A percentile compares a stretch with the other conserved stretches of the same genome.
These are phyloP conservation scores for Scomberomorus guttatus DNA, from an alignment of 2,797 vertebrate genomes.

Conservation along the genomic window DNA sequence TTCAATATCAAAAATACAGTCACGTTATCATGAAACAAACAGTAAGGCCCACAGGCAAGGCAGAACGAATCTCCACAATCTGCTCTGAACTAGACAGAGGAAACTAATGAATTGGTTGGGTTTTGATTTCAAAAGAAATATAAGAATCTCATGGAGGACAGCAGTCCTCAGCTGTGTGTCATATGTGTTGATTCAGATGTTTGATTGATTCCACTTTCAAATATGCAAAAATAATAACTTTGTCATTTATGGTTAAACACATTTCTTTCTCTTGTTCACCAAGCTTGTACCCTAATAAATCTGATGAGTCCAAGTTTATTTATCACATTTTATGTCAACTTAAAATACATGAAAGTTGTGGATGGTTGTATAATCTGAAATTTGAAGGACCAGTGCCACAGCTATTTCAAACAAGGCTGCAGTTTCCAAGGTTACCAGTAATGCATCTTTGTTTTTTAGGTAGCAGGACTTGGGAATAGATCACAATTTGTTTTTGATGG, in stretches of 20 bases:
- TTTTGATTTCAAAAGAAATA: slow-evolving; percentile 69
- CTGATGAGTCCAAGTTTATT: slow-evolving; percentile 20
- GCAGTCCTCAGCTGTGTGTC: slow-evolving; percentile 42
- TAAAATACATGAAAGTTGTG: slow-evolving; percentile 32
- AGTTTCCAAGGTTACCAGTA: slow-evolving; percentile 80
- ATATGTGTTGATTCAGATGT: slow-evolving; percentile 44
- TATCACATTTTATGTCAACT: background rate
- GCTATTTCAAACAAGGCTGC: slow-evolving; percentile 68
- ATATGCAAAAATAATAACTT: too few species aligned
- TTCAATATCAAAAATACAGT: slow-evolving; percentile 55
- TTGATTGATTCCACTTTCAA: slow-evolving; percentile 40
- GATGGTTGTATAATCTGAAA: slow-evolving; percentile 36
- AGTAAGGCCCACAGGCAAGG: slow-evolving; percentile 21
- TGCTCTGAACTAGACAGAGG: slow-evolving; percentile 50
- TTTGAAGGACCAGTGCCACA: slow-evolving; percentile 38
- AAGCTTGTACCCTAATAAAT: background rate
- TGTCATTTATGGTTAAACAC: too few species aligned
- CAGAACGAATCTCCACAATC: slow-evolving; percentile 47
- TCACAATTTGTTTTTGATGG: slow-evolving; percentile 60
- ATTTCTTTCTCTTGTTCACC: background rate
- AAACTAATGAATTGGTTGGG: slow-evolving; percentile 66
- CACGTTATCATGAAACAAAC: slow-evolving; percentile 45
- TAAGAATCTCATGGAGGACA: slow-evolving; percentile 70
- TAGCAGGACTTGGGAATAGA: slow-evolving; percentile 49
- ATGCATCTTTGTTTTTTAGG: slow-evolving; percentile 52